These are phyloP conservation scores for Istiophorus platypterus DNA, from an alignment of 2,113 vertebrate genomes.

Conservation along the genomic window DNA sequence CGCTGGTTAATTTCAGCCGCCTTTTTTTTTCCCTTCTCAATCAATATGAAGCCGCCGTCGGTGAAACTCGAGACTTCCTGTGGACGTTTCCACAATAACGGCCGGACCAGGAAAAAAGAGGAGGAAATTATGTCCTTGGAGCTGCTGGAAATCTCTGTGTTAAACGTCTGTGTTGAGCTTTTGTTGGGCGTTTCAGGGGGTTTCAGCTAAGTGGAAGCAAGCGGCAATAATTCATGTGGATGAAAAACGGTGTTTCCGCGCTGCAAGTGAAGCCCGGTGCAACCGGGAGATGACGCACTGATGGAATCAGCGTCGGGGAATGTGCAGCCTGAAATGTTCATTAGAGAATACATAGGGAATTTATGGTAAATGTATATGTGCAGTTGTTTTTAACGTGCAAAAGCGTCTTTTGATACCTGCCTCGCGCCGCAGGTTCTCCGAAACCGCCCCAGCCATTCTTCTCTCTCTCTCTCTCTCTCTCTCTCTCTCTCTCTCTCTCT, in stretches of 20 bases:
- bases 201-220: not conserved
- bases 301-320: not conserved
- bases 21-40: no score
- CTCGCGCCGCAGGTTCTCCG: conserved; percentile 29
- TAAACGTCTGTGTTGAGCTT: not conserved
- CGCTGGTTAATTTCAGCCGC: no score
- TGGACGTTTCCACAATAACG: not conserved
- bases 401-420: conserved; percentile 27
- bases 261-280: no score
- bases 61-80: no score
- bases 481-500: not conserved
- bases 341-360: no score
- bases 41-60: no score
- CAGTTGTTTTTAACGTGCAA: not conserved
- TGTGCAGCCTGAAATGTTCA: not conserved
- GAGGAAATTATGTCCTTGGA: not conserved
- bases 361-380: no score
- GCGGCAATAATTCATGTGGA: not conserved
- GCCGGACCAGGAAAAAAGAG: not conserved
- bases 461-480: not conserved
- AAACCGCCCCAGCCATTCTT: conserved; percentile 16
- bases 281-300: not conserved
- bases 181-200: not conserved
- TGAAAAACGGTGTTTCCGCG: not conserved
- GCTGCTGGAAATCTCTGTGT: not conserved